Conservation (phyloP, 2,113 vertebrate species). For the Petromus typicus region DNA sequence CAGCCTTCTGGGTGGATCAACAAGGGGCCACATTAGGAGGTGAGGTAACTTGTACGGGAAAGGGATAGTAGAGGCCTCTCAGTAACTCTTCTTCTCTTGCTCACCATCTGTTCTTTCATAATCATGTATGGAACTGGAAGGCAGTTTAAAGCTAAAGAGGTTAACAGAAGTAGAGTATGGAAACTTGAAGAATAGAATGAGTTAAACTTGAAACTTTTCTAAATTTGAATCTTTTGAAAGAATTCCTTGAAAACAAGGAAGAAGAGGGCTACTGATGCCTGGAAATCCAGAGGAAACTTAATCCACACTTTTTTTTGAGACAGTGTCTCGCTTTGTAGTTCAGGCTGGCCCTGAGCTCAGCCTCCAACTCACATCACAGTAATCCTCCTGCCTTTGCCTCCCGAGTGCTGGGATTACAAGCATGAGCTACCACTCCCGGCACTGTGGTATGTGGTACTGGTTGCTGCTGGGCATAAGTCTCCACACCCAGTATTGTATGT, state of each 20-base stretch:
- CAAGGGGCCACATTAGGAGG: not conserved
- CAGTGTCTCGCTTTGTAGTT: no score
- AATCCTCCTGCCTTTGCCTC: no score
- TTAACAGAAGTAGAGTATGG: not conserved
- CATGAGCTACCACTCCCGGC: no score
- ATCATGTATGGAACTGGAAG: not conserved
- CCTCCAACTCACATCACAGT: no score
- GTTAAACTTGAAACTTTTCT: not conserved
- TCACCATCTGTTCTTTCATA: not conserved
- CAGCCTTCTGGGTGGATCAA: not conserved
- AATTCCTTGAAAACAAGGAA: not conserved
- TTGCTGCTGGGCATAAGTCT: no score
- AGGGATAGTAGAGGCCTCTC: not conserved
- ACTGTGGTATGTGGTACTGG: no score
- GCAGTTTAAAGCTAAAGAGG: not conserved
- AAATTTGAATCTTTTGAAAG: fast-evolving
- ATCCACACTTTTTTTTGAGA: no score
- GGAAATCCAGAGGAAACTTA: not conserved
- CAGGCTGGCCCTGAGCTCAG: no score
- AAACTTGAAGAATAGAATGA: not conserved
- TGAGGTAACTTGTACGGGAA: not conserved
- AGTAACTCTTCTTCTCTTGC: not conserved
- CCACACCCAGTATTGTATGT: no score
- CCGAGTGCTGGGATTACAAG: no score
- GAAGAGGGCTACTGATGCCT: not conserved